Percentiles rank a stretch among this genome's conserved stretches.
Evolutionary conservation across 2,888 invertebrate genomes (phyloP).

Genomic region (Aquatica leii): DNA sequence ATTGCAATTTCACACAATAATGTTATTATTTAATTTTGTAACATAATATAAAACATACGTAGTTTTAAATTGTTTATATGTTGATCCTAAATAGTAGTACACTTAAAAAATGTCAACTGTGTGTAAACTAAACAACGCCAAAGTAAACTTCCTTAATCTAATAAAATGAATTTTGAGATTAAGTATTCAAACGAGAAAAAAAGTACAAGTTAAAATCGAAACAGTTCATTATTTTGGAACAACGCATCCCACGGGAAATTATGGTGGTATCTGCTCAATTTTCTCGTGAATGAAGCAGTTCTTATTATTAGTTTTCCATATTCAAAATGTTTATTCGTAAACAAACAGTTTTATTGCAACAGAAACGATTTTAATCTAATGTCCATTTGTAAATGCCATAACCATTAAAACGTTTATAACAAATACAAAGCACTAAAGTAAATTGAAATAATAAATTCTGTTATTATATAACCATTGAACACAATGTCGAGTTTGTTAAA

Average conservation of each 20-base stretch:
- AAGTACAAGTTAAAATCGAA: conserved; percentile 33
- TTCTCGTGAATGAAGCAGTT: conserved; percentile 29
- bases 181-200: conserved; percentile 8
- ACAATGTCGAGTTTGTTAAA: not conserved
- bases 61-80: too few species aligned
- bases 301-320: conserved; percentile 32
- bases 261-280: conserved; percentile 40
- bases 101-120: too few species aligned
- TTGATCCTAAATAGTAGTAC: too few species aligned
- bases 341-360: not conserved
- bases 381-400: not conserved
- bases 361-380: not conserved
- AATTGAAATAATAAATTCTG: not conserved
- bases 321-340: conserved; percentile 10
- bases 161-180: too few species aligned
- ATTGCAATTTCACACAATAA: too few species aligned
- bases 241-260: conserved; percentile 40
- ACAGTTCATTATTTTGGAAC: conserved; percentile 36
- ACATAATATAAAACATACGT: too few species aligned
- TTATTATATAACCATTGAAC: not conserved
- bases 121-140: too few species aligned
- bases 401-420: too few species aligned
- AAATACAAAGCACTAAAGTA: not conserved
- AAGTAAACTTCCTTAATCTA: too few species aligned
- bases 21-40: too few species aligned